These are phyloP conservation scores for Hemibagrus guttatus DNA, from an alignment of 2,797 vertebrate genomes.

Conservation along the genomic window DNA sequence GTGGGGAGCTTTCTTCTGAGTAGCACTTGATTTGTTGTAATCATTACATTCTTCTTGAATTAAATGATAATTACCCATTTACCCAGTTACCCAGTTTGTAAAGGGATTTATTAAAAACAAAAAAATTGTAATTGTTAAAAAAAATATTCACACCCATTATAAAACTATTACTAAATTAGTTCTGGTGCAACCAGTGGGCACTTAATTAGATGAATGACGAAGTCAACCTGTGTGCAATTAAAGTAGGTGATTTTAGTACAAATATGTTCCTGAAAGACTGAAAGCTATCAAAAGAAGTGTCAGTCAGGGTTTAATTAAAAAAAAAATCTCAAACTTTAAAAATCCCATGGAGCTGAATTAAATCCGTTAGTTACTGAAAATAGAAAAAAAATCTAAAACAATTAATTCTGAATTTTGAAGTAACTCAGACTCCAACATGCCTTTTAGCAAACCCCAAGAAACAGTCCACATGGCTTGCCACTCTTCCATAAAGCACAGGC, in stretches of 20 bases:
- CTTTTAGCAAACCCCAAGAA: no score
- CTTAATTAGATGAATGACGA: background rate
- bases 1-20: slow-evolving; percentile 70
- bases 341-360: background rate
- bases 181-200: background rate
- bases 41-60: background rate
- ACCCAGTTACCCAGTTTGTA: background rate
- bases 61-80: background rate
- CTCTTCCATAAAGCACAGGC: no score
- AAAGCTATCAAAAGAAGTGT: background rate
- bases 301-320: background rate
- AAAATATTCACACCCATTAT: background rate
- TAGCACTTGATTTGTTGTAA: background rate
- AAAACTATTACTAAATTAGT: background rate
- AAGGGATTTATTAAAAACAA: background rate
- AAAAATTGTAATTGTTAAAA: background rate
- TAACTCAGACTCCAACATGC: background rate
- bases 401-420: background rate
- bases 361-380: background rate
- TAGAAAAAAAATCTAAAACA: no score
- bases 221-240: background rate
- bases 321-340: background rate
- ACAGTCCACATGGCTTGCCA: no score
- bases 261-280: background rate
- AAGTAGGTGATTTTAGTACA: background rate